Evolutionary conservation across 2,797 vertebrate genomes (phyloP), one percentile per base, ranked within the genome.

Genomic region (Poliocrania exsul): DNA sequence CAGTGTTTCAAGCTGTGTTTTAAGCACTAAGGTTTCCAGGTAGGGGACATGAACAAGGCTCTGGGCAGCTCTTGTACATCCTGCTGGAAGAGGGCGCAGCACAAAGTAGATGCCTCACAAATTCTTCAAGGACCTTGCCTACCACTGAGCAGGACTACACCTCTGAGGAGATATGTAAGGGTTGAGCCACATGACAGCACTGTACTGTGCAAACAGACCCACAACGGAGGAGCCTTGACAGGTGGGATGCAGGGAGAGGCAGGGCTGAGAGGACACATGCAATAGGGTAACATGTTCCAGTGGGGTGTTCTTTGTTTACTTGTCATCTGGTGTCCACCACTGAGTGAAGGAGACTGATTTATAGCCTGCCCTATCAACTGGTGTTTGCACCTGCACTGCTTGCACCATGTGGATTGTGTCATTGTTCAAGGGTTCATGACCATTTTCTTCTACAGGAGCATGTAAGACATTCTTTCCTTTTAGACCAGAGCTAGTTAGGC

Each of bases 341-440:
- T 29, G 14, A 16, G 11, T 57, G 56, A 90, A 79, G 53, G 42
- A 77, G 33, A 35, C 8, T 81, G 56, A 50, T 90, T 61, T 71
- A 44, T 9, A 87, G n/a, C 56, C 24, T 51, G 33, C 16, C 20
- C 15, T 51, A 11, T 20, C 37, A 61, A 9, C 40, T 47, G 31
- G 5, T 65, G 38, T 40, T 73, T 86, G 26, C 4, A 2, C 33
- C 33, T 86, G 23, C 25, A 33, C 19, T 60, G 20, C 56, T 81
- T 62, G 62, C 16, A 6, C 38, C 29, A 10, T 6, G 19, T 47
- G 29, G 15, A 51, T 29, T 47, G 40, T 47, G 26, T 20, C 78
- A 49, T 47, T 24, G 7, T 37, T 64, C 29, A 69, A 66, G 56
- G 5, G 2, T 51, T 24, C 0, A 0, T 11, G 25, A 35, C 9